These are phyloP conservation scores for Microchrysa polita DNA, from an alignment of 2,888 invertebrate species.

Conservation along the genomic window DNA sequence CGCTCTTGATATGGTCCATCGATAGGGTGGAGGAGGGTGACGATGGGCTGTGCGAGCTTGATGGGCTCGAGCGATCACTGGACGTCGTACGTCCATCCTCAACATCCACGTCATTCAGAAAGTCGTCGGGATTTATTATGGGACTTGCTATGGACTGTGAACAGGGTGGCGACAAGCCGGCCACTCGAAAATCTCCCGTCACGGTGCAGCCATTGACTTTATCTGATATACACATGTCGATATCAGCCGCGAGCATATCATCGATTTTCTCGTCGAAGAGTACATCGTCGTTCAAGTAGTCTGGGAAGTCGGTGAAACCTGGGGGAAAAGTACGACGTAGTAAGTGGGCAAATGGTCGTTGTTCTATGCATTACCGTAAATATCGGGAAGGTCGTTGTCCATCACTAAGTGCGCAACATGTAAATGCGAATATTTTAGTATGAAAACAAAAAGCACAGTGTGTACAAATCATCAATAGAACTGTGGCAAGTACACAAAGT, in stretches of 20 bases:
- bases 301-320: conserved; percentile 27
- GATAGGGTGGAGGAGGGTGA: conserved; percentile 21
- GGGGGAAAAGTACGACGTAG: not conserved
- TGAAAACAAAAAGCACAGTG: conserved; percentile 10
- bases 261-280: conserved; percentile 38
- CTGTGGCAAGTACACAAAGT: not conserved
- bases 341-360: not conserved
- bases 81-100: conserved; percentile 50
- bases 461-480: not conserved
- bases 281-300: conserved; percentile 26
- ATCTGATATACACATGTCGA: conserved; percentile 23
- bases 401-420: conserved; percentile 23
- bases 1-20: conserved; percentile 41
- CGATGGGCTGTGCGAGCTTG: conserved; percentile 57
- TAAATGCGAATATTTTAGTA: not conserved
- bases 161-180: not conserved
- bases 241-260: conserved; percentile 33
- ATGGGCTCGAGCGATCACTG: conserved; percentile 57
- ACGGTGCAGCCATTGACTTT: not conserved
- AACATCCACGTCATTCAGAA: conserved; percentile 56
- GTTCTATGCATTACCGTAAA: conserved; percentile 19
- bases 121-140: conserved; percentile 57
- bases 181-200: not conserved
- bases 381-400: conserved; percentile 20
- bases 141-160: not conserved